phyloP scores from a whole-genome alignment of 2,113 vertebrate genomes.

The Pleuronectes platessa region DNA sequence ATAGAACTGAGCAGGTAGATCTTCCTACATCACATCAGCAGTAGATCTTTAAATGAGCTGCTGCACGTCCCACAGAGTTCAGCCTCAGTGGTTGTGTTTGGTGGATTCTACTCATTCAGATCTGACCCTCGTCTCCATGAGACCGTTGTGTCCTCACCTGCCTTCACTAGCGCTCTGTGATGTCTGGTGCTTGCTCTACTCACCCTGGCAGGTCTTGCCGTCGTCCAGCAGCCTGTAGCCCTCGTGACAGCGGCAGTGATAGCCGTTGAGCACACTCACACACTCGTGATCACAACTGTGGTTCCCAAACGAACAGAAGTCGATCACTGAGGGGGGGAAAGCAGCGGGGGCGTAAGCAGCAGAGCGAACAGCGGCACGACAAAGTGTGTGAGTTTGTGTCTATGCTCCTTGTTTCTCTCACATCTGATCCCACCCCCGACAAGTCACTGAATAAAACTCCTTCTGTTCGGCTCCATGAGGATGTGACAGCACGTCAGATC shows the following conservation, averaged over 20 bases:
- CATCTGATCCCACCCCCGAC: no score
- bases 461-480: background rate
- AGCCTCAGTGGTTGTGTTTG: no score
- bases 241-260: slow-evolving; percentile 86
- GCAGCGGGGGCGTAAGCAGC: slow-evolving; percentile 49
- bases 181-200: slow-evolving; percentile 29
- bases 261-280: slow-evolving; percentile 86
- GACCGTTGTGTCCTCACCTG: no score
- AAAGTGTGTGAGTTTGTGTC: slow-evolving; percentile 1
- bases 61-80: no score
- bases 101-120: no score
- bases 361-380: slow-evolving; percentile 9
- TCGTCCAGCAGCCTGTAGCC: slow-evolving; percentile 87
- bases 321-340: slow-evolving; percentile 85
- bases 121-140: no score
- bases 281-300: slow-evolving; percentile 95
- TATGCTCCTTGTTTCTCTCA: slow-evolving; percentile 3
- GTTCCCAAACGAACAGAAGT: slow-evolving; percentile 92
- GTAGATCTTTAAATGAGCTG: no score
- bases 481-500: background rate
- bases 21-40: no score
- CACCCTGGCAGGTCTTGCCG: slow-evolving; percentile 86
- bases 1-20: no score
- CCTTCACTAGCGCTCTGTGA: no score
- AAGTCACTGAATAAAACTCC: background rate